Percentiles rank a stretch among this genome's conserved stretches.
phyloP scores from a whole-genome alignment of 2,888 invertebrate species.

The Callimorpha dominula region DNA sequence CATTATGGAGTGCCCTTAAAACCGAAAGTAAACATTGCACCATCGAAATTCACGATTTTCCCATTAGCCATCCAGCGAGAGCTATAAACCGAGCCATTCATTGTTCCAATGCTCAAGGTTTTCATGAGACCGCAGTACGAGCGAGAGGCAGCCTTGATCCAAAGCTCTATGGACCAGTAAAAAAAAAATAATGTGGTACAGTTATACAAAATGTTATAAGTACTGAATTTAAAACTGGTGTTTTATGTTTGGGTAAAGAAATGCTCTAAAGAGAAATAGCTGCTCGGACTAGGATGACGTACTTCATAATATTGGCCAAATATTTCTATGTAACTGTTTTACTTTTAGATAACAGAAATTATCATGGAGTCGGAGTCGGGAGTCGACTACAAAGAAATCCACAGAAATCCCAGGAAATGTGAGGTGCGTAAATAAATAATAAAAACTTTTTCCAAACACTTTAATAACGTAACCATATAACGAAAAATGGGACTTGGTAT shows the following conservation, averaged over 20 bases:
- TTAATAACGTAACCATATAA: background rate
- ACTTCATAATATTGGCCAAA: too few relatives aligned
- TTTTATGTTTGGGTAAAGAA: constrained; percentile 15
- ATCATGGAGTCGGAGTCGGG: too few relatives aligned
- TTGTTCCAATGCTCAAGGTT: constrained; percentile 53
- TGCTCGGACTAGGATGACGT: background rate
- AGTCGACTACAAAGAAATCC: too few relatives aligned
- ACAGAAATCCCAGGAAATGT: background rate
- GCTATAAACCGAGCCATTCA: constrained; percentile 49
- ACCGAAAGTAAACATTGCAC: constrained; percentile 53
- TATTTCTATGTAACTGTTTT: too few relatives aligned
- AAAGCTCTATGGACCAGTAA: constrained; percentile 43
- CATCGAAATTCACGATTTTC: constrained; percentile 60
- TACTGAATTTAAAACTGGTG: constrained; percentile 22
- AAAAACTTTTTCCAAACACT: background rate
- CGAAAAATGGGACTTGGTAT: background rate
- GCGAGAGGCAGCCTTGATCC: constrained; percentile 49
- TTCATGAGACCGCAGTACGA: constrained; percentile 46
- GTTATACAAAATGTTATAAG: constrained; percentile 27
- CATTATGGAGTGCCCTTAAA: constrained; percentile 14
- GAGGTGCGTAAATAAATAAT: background rate
- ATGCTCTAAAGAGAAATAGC: background rate
- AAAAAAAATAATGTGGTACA: constrained; percentile 43
- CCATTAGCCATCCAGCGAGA: constrained; percentile 50
- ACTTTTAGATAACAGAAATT: too few relatives aligned